phyloP scores from a whole-genome alignment of 2,888 invertebrate genomes.

The Eretmocerus hayati region DNA sequence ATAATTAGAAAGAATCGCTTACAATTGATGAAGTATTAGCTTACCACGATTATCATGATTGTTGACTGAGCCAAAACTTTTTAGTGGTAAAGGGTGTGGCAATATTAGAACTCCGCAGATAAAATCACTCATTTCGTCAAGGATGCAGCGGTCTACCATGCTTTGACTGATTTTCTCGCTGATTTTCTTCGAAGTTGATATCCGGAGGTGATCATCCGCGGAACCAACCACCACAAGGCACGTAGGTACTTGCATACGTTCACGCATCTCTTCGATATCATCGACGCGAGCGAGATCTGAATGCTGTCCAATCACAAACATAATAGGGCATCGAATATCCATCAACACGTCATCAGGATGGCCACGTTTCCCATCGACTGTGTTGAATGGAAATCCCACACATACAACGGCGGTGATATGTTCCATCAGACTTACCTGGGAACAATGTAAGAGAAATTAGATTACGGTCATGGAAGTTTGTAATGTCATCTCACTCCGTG shows the following conservation, averaged over 20 bases:
- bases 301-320: conserved; percentile 75
- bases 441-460: too few relatives aligned
- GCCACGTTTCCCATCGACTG: conserved; percentile 66
- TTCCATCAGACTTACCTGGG: conserved; percentile 63
- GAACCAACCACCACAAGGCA: conserved; percentile 71
- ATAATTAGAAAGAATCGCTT: not conserved
- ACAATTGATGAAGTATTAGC: conserved; percentile 7
- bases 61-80: conserved; percentile 29
- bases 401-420: conserved; percentile 67
- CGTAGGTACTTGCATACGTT: conserved; percentile 69
- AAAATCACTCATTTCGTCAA: conserved; percentile 63
- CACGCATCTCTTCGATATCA: conserved; percentile 70
- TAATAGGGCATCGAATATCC: conserved; percentile 64
- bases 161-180: conserved; percentile 71
- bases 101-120: conserved; percentile 54
- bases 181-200: conserved; percentile 63
- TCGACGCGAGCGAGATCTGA: conserved; percentile 60
- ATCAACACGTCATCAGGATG: conserved; percentile 69
- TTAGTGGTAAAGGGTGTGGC: conserved; percentile 53
- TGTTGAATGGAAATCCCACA: conserved; percentile 69
- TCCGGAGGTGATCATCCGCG: conserved; percentile 67
- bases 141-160: conserved; percentile 70
- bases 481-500: too few relatives aligned
- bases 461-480: too few relatives aligned
- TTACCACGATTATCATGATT: conserved; percentile 25